Evolutionary conservation across 1,140 invertebrate genomes (phyloP).

Genomic region (Globodera ellingtonae): DNA sequence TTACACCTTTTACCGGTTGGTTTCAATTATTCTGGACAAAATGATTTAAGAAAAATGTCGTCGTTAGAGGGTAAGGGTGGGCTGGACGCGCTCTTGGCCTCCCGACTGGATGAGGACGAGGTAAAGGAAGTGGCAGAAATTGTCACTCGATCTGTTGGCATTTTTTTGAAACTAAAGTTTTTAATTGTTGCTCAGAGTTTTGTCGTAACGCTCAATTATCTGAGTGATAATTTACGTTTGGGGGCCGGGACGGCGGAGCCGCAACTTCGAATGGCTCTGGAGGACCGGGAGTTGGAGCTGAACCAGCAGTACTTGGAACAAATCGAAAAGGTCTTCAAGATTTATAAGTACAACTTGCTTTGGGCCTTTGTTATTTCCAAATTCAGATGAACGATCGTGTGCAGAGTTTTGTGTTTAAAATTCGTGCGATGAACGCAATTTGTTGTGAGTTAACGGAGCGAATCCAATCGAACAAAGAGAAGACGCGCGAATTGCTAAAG

Average conservation of each 20-base stretch:
- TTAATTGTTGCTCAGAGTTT: conserved; percentile 49
- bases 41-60: neutral
- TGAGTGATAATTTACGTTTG: conserved; percentile 35
- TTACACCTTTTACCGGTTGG: too few species aligned
- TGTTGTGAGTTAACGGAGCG: conserved; percentile 57
- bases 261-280: conserved; percentile 47
- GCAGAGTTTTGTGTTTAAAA: conserved; percentile 57
- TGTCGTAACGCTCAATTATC: conserved; percentile 51
- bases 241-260: conserved; percentile 45
- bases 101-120: conserved; percentile 61
- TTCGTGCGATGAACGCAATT: conserved; percentile 59
- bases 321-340: conserved; percentile 54
- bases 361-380: neutral
- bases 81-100: conserved; percentile 46
- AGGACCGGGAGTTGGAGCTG: conserved; percentile 57
- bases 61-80: neutral
- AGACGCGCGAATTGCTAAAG: conserved; percentile 55
- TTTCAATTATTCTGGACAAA: neutral
- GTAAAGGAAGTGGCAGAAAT: conserved; percentile 24
- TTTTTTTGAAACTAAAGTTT: conserved; percentile 31
- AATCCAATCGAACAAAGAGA: conserved; percentile 63
- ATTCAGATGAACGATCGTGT: conserved; percentile 57
- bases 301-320: conserved; percentile 55
- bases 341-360: too few species aligned
- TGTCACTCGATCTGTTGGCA: neutral